Evolutionary conservation across 2,797 vertebrate species (phyloP).

Genomic region (Chaenodraco wilsoni): DNA sequence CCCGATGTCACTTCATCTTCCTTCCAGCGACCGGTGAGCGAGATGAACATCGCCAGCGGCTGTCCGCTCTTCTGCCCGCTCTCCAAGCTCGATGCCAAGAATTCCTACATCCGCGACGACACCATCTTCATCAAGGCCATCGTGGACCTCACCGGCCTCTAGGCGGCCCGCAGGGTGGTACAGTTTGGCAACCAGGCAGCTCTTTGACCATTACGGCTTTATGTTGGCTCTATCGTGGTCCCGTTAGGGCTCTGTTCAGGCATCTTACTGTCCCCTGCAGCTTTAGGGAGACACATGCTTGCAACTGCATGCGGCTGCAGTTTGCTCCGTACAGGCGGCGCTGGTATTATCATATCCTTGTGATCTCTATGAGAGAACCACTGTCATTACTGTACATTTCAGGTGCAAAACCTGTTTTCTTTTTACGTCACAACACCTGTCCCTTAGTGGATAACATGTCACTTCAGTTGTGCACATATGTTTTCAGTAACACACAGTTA

Average conservation of each 20-base stretch:
- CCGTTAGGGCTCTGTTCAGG: constrained; percentile 49
- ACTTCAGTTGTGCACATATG: constrained; percentile 28
- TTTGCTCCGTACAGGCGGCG: constrained; percentile 46
- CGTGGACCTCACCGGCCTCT: constrained; percentile 96
- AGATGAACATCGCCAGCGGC: constrained; percentile 99
- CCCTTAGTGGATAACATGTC: constrained; percentile 31
- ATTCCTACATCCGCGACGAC: constrained; percentile 94
- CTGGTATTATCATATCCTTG: constrained; percentile 39
- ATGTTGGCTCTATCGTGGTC: constrained; percentile 56
- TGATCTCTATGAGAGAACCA: constrained; percentile 37
- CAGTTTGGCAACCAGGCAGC: constrained; percentile 55
- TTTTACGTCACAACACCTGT: constrained; percentile 35
- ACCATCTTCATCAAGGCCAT: constrained; percentile 99
- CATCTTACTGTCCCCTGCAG: constrained; percentile 50
- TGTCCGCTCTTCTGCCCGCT: constrained; percentile 97
- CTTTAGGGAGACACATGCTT: constrained; percentile 57
- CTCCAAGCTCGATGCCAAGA: constrained; percentile 92
- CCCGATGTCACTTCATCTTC: constrained; percentile 94
- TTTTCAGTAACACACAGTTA: constrained; percentile 33
- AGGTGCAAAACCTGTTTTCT: constrained; percentile 52
- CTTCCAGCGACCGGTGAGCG: constrained; percentile 93
- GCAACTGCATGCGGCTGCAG: constrained; percentile 57
- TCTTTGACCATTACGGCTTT: constrained; percentile 65
- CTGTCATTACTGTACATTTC: constrained; percentile 62
- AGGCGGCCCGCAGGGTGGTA: constrained; percentile 41